Percentiles rank a stretch among this genome's conserved stretches.
Evolutionary conservation across 2,113 vertebrate genomes (phyloP).

Genomic region (Varanus komodoensis): DNA sequence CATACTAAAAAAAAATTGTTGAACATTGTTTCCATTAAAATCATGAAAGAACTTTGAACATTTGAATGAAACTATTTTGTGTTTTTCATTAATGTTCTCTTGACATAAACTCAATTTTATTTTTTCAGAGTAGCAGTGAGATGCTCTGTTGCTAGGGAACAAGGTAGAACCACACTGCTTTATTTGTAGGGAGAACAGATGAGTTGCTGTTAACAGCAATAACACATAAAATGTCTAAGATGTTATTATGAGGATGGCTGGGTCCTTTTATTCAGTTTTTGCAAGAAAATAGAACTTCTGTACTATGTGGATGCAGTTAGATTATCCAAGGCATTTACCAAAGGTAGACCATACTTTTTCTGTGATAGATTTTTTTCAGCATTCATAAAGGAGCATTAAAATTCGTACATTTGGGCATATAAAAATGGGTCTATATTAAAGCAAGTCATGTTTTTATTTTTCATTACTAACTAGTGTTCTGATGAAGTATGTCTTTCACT

Average conservation of each 20-base stretch:
- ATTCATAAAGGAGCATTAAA: constrained; percentile 15
- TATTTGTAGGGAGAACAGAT: constrained; percentile 75
- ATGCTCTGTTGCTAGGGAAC: constrained; percentile 89
- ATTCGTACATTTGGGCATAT: background rate
- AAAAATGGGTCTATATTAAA: constrained; percentile 28
- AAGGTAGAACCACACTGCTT: constrained; percentile 77
- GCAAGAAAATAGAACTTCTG: constrained; percentile 38
- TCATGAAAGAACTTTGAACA: constrained; percentile 52
- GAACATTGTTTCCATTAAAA: constrained; percentile 54
- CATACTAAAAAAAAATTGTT: constrained; percentile 21
- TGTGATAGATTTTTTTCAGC: constrained; percentile 49
- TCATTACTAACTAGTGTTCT: constrained; percentile 37
- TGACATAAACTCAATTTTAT: constrained; percentile 59
- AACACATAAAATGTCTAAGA: constrained; percentile 74
- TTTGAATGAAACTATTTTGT: constrained; percentile 61
- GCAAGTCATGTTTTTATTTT: constrained; percentile 29
- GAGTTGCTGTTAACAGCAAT: constrained; percentile 71
- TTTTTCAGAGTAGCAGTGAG: constrained; percentile 73
- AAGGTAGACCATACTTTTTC: background rate
- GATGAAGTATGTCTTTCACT: constrained; percentile 30
- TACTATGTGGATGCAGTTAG: constrained; percentile 44
- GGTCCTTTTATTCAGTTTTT: constrained; percentile 44
- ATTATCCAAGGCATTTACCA: constrained; percentile 50
- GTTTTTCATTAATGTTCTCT: constrained; percentile 68
- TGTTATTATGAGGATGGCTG: constrained; percentile 64